Conservation (phyloP, 2,888 invertebrate species). For the Drosophila antonietae region DNA sequence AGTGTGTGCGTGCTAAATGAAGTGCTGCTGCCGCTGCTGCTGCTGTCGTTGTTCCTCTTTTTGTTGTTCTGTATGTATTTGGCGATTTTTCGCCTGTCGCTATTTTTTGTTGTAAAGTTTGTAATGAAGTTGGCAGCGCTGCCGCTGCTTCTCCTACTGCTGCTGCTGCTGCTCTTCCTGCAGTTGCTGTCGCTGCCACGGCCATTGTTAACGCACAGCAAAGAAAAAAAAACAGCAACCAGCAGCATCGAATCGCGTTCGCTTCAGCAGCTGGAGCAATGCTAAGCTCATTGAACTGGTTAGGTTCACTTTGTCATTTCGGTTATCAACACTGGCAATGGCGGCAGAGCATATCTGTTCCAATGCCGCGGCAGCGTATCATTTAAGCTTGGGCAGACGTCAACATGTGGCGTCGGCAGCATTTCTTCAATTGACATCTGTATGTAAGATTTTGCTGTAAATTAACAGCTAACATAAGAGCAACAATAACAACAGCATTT, state of each 20-base stretch:
- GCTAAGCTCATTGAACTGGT: conserved; percentile 76
- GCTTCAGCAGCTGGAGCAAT: conserved; percentile 46
- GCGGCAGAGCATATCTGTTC: conserved; percentile 23
- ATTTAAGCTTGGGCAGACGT: conserved; percentile 38
- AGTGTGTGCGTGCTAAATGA: conserved; percentile 78
- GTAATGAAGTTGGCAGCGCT: conserved; percentile 40
- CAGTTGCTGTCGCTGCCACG: neutral
- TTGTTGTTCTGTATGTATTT: conserved; percentile 47
- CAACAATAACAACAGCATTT: conserved; percentile 10
- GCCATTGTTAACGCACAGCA: conserved; percentile 15
- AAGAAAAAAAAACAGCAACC: conserved; percentile 8
- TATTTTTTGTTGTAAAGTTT: conserved; percentile 33
- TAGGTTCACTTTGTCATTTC: conserved; percentile 56
- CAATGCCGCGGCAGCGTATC: conserved; percentile 24
- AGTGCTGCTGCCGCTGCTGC: conserved; percentile 37
- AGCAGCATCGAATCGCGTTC: conserved; percentile 3
- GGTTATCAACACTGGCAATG: conserved; percentile 66
- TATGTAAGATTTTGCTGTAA: conserved; percentile 22
- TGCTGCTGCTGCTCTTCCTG: neutral
- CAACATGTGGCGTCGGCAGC: conserved; percentile 26
- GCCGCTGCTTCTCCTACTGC: conserved; percentile 2
- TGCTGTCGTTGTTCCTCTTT: conserved; percentile 9
- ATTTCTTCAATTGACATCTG: conserved; percentile 44
- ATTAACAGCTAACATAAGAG: conserved; percentile 12
- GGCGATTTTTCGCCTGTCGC: conserved; percentile 44